Conservation (phyloP, 1,140 invertebrate species). For the Cotesia chilonis region DNA sequence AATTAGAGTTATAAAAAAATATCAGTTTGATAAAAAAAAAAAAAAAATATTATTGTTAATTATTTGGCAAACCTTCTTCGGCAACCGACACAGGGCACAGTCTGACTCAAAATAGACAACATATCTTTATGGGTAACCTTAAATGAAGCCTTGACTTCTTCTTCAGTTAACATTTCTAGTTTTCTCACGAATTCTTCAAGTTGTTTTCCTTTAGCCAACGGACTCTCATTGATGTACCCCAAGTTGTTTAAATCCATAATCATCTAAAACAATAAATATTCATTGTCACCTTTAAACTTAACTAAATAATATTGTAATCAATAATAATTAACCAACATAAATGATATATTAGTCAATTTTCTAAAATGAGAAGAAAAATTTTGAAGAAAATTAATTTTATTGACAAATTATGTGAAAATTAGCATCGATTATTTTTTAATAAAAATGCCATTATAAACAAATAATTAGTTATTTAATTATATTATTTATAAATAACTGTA, state of each 20-base stretch:
- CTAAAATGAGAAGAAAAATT: too few relatives aligned
- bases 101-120: slow-evolving; percentile 83
- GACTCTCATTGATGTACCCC: slow-evolving; percentile 81
- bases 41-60: not conserved
- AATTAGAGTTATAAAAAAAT: too few relatives aligned
- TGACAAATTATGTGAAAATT: too few relatives aligned
- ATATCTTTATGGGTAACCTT: slow-evolving; percentile 85
- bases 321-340: too few relatives aligned
- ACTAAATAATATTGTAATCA: too few relatives aligned
- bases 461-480: slow-evolving; percentile 7
- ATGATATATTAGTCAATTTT: too few relatives aligned
- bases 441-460: slow-evolving; percentile 69
- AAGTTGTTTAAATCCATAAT: slow-evolving; percentile 88
- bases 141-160: slow-evolving; percentile 82
- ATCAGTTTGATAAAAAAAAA: slow-evolving; percentile 38
- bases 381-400: too few relatives aligned
- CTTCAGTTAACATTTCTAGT: slow-evolving; percentile 78
- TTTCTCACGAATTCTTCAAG: slow-evolving; percentile 85
- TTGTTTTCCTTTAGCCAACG: slow-evolving; percentile 79
- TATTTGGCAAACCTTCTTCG: slow-evolving; percentile 78
- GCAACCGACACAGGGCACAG: slow-evolving; percentile 92
- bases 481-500: slow-evolving; percentile 11
- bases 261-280: slow-evolving; percentile 73
- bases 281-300: not conserved
- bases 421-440: too few relatives aligned